Conservation (phyloP, 2,797 vertebrate species). For the Morus bassanus region DNA sequence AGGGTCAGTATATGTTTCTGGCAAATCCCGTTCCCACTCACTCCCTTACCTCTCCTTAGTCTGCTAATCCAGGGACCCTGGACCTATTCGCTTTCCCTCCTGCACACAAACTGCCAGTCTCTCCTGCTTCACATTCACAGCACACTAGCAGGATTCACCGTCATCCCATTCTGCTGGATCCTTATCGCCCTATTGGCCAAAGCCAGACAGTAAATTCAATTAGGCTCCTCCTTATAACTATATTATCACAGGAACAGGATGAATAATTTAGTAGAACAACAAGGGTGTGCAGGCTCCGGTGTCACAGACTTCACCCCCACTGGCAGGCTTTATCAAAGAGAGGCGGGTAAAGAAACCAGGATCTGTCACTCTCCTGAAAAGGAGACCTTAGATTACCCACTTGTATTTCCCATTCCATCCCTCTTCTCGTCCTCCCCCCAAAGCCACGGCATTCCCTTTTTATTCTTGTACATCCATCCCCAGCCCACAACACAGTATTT, state of each 20-base stretch:
- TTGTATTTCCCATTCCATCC: neutral
- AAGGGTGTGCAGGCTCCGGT: constrained; percentile 44
- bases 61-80: constrained; percentile 21
- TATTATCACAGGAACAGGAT: constrained; percentile 68
- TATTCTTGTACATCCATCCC: neutral
- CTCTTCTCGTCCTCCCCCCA: neutral
- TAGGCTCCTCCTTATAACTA: constrained; percentile 71
- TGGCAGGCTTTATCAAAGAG: constrained; percentile 9
- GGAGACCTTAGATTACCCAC: neutral
- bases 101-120: constrained; percentile 51
- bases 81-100: constrained; percentile 4
- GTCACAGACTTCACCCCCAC: constrained; percentile 19
- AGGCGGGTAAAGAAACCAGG: neutral
- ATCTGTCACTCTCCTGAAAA: neutral
- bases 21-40: neutral
- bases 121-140: constrained; percentile 71
- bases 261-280: constrained; percentile 74
- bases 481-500: neutral
- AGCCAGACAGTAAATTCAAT: constrained; percentile 64
- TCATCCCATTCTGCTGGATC: constrained; percentile 65
- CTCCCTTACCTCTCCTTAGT: constrained; percentile 59
- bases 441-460: neutral
- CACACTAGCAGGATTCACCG: constrained; percentile 61
- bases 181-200: constrained; percentile 62
- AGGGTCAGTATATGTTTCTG: neutral